Evolutionary conservation across 2,113 vertebrate species (phyloP).

Genomic region (Bothrops jararaca): DNA sequence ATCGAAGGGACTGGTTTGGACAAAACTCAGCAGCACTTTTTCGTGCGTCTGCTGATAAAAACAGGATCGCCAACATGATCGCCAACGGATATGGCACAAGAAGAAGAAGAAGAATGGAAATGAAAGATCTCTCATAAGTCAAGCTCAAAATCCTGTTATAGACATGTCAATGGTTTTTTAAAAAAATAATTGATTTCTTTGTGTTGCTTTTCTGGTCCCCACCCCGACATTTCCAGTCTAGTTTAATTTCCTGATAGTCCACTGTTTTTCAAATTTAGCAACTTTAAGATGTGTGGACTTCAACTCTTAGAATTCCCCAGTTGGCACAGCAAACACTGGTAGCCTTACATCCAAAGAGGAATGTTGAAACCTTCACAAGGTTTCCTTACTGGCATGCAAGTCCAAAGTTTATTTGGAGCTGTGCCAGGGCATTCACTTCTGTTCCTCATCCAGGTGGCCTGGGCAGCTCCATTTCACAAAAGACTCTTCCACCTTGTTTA

Average conservation of each 20-base stretch:
- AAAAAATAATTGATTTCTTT: background rate
- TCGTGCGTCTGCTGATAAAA: too few relatives aligned
- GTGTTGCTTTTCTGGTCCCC: background rate
- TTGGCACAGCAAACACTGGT: background rate
- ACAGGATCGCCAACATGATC: too few relatives aligned
- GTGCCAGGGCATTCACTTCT: background rate
- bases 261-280: background rate
- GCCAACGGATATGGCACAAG: too few relatives aligned
- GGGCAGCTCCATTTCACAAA: background rate
- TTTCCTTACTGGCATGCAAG: background rate
- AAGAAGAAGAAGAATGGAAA: background rate
- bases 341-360: background rate
- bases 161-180: background rate
- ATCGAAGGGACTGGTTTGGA: too few relatives aligned
- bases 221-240: background rate
- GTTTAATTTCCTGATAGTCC: background rate
- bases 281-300: background rate
- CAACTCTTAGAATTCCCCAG: background rate
- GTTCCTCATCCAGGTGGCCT: background rate
- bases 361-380: background rate
- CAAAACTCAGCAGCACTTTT: too few relatives aligned
- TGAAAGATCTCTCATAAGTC: background rate
- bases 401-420: background rate
- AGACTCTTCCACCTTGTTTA: background rate
- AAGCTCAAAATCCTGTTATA: background rate